A percentile compares a stretch with the other conserved stretches of the same genome.
Conservation (phyloP, 2,113 vertebrate species). For the Prionailurus bengalensis region DNA sequence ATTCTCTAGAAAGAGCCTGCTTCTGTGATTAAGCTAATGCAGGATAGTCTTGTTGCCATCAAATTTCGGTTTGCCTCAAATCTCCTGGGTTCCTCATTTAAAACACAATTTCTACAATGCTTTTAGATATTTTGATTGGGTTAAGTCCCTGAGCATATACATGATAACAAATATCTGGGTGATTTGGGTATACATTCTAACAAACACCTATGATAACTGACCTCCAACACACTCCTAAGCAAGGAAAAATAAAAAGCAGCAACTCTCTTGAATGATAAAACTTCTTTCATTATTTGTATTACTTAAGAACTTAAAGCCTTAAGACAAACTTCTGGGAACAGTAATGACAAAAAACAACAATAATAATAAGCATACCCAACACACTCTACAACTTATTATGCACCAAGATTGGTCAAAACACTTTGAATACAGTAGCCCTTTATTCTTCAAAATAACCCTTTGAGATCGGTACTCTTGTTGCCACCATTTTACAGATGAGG, state of each 20-base stretch:
- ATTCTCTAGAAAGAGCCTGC: not conserved
- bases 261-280: not conserved
- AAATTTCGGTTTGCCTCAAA: not conserved
- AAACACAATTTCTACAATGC: not conserved
- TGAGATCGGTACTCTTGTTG: not conserved
- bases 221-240: not conserved
- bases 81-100: not conserved
- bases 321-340: not conserved
- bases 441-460: not conserved
- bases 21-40: not conserved
- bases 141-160: not conserved
- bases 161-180: not conserved
- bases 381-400: not conserved
- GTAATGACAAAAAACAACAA: not conserved
- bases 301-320: not conserved
- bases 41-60: not conserved
- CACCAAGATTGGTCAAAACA: not conserved
- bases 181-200: not conserved
- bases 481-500: not conserved
- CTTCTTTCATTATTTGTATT: not conserved
- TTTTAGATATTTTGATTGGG: not conserved
- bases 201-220: not conserved
- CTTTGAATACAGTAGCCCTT: not conserved
- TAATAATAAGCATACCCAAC: not conserved
- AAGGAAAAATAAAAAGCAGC: not conserved